phyloP scores from a whole-genome alignment of 2,797 vertebrate species.

The Philypnodon macrostomus region DNA sequence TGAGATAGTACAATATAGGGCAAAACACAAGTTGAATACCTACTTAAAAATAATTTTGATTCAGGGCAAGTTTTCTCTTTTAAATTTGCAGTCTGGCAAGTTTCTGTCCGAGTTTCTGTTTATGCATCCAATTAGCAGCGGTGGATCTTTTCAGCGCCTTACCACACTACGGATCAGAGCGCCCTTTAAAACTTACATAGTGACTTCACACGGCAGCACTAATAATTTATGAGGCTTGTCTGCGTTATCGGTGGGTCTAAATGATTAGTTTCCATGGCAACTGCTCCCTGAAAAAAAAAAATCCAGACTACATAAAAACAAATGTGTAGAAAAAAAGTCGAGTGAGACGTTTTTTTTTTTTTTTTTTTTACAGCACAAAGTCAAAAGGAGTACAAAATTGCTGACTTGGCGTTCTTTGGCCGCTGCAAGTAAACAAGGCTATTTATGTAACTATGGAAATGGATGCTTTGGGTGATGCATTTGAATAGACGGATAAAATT shows the following conservation, averaged over 20 bases:
- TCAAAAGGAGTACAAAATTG: not conserved
- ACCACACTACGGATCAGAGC: conserved; percentile 36
- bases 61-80: not conserved
- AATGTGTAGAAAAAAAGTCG: conserved; percentile 8
- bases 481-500: no score
- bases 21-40: no score
- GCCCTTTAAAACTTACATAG: conserved; percentile 43
- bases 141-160: conserved; percentile 28
- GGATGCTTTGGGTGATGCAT: not conserved
- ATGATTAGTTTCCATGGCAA: conserved; percentile 45
- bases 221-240: conserved; percentile 67
- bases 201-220: conserved; percentile 54
- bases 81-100: conserved; percentile 33
- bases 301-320: conserved; percentile 27
- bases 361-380: no score
- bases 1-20: no score
- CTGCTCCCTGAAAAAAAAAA: conserved; percentile 29
- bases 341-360: conserved; percentile 20
- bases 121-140: conserved; percentile 45
- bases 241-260: conserved; percentile 52
- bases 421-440: not conserved
- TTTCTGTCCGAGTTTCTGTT: conserved; percentile 33
- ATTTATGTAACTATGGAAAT: conserved; percentile 1
- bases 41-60: no score
- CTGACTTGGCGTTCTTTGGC: not conserved